phyloP scores from a whole-genome alignment of 1,140 invertebrate genomes.

The Diachasmimorpha longicaudata region DNA sequence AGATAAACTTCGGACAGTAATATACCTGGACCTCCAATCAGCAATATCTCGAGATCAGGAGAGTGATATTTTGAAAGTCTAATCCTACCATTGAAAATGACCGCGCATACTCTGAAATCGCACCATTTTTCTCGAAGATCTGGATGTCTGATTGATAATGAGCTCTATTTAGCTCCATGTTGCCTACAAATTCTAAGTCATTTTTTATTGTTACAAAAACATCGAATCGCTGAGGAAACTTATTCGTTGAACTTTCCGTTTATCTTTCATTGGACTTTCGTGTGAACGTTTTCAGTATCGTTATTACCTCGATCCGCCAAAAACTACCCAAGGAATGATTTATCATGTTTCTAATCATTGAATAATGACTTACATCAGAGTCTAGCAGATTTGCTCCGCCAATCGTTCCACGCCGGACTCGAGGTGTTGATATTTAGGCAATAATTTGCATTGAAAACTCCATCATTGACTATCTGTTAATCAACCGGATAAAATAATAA shows the following conservation, averaged over 20 bases:
- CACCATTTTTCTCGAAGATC: no score
- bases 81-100: no score
- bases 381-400: neutral
- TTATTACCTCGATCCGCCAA: neutral
- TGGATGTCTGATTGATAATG: no score
- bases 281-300: neutral
- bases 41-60: no score
- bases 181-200: no score
- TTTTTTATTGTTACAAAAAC: neutral
- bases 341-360: neutral
- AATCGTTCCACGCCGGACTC: conserved; percentile 23
- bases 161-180: no score
- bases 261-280: neutral
- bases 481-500: no score
- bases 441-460: conserved; percentile 26
- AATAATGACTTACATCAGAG: neutral
- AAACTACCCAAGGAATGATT: neutral
- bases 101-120: no score
- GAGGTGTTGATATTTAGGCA: conserved; percentile 39
- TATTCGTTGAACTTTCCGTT: neutral
- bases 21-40: no score
- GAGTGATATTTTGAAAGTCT: no score
- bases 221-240: neutral
- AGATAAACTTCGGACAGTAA: no score
- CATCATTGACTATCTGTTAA: conserved; percentile 13